phyloP scores from a whole-genome alignment of 2,888 invertebrate genomes.

The Epicampocera succincta region DNA sequence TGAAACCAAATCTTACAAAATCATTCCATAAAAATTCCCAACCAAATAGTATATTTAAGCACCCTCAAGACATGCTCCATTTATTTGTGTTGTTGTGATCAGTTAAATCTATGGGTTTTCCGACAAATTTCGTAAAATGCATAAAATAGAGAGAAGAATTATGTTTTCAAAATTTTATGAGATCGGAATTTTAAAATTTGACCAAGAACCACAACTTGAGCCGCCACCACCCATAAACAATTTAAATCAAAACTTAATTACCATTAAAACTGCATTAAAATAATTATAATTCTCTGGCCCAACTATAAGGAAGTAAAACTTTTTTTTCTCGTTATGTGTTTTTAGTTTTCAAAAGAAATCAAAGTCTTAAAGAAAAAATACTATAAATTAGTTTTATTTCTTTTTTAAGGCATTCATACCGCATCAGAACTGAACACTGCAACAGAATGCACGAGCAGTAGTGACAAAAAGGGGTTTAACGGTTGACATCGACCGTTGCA shows the following conservation, averaged over 20 bases:
- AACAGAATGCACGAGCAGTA: slow-evolving; percentile 21
- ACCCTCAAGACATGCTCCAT: no score
- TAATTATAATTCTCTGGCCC: slow-evolving; percentile 66
- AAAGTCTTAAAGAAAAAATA: slow-evolving; percentile 48
- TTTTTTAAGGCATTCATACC: slow-evolving; percentile 40
- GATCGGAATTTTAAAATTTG: background rate
- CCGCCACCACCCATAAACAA: slow-evolving; percentile 60
- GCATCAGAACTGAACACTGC: slow-evolving; percentile 34
- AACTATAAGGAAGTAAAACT: slow-evolving; percentile 56
- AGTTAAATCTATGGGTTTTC: no score
- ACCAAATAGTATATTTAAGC: no score
- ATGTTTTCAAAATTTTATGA: no score
- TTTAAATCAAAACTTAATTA: slow-evolving; percentile 71
- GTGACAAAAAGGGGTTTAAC: slow-evolving; percentile 52
- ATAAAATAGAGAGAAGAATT: no score
- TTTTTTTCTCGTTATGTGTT: slow-evolving; percentile 16
- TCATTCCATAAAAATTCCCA: no score
- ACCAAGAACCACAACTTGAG: slow-evolving; percentile 33
- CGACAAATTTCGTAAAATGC: no score
- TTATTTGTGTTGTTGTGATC: no score
- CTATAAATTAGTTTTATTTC: slow-evolving; percentile 67
- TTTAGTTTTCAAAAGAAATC: slow-evolving; percentile 37
- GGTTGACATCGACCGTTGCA: slow-evolving; percentile 64
- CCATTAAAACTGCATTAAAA: slow-evolving; percentile 69
- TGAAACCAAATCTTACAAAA: no score